These are phyloP conservation scores for Sapayoa aenigma DNA, from an alignment of 2,113 vertebrate genomes.

Conservation along the genomic window DNA sequence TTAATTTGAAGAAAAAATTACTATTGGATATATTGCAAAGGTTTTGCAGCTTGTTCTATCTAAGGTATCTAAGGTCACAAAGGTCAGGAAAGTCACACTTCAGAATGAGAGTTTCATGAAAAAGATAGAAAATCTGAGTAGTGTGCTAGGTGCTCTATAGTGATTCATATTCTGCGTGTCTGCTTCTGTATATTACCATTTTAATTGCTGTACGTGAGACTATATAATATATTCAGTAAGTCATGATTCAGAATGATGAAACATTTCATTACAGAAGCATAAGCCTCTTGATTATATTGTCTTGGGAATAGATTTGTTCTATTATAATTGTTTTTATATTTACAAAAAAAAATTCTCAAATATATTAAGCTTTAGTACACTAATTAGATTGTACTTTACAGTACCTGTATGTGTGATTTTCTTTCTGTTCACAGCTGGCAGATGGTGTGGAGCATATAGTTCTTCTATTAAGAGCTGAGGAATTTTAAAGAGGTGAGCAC, in stretches of 20 bases:
- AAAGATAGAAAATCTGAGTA: neutral
- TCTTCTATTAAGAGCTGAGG: constrained; percentile 9
- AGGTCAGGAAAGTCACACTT: neutral
- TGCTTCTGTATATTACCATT: constrained; percentile 43
- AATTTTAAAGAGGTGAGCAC: constrained; percentile 39
- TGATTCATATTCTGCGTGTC: constrained; percentile 17
- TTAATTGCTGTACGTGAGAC: constrained; percentile 52
- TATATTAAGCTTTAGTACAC: constrained; percentile 64
- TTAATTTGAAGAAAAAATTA: neutral
- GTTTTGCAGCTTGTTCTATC: neutral
- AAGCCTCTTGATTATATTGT: constrained; percentile 31
- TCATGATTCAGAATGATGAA: constrained; percentile 29
- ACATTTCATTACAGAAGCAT: constrained; percentile 50
- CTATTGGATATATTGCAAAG: neutral
- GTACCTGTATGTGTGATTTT: constrained; percentile 44
- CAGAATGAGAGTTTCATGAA: neutral
- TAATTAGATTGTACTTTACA: constrained; percentile 59
- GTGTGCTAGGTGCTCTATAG: neutral
- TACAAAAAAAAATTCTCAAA: constrained; percentile 46
- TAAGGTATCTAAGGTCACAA: neutral
- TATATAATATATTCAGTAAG: constrained; percentile 39
- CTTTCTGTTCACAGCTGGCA: constrained; percentile 52
- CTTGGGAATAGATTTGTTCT: constrained; percentile 52
- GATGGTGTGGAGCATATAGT: constrained; percentile 24
- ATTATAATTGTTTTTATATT: constrained; percentile 72